Conservation (phyloP, 2,113 vertebrate genomes). For the Ptilonorhynchus violaceus region DNA sequence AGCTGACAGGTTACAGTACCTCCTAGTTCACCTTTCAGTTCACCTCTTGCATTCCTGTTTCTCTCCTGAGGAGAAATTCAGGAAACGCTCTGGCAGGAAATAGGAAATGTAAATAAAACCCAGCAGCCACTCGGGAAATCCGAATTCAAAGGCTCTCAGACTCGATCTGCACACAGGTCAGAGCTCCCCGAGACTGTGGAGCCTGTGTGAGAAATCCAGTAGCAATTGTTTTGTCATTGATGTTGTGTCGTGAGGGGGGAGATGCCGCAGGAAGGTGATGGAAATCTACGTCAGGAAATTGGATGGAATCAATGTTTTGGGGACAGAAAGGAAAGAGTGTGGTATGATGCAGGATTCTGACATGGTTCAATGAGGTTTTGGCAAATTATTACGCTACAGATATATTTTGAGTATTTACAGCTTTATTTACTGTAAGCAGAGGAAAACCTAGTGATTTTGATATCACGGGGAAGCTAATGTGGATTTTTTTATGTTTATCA, state of each 20-base stretch:
- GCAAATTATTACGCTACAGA: neutral
- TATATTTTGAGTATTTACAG: neutral
- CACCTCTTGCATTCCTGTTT: neutral
- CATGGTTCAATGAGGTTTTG: neutral
- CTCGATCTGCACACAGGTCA: neutral
- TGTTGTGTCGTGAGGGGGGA: neutral
- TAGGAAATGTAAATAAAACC: constrained; percentile 52
- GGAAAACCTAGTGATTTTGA: neutral
- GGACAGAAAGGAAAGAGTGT: neutral
- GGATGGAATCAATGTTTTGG: neutral
- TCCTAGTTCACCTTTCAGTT: constrained; percentile 12
- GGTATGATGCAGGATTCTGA: neutral
- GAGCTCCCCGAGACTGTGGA: neutral
- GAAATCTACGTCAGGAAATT: neutral
- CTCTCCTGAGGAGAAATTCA: neutral
- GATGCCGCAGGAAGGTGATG: neutral
- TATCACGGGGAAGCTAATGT: neutral
- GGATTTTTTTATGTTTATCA: neutral
- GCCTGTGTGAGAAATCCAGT: neutral
- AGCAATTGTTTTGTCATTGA: neutral
- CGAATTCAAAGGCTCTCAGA: neutral
- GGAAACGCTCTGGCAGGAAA: constrained; percentile 30
- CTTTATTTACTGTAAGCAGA: neutral
- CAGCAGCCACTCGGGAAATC: neutral
- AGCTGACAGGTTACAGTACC: neutral